phyloP scores from a whole-genome alignment of 2,113 vertebrate species.

The Callocephalon fimbriatum region DNA sequence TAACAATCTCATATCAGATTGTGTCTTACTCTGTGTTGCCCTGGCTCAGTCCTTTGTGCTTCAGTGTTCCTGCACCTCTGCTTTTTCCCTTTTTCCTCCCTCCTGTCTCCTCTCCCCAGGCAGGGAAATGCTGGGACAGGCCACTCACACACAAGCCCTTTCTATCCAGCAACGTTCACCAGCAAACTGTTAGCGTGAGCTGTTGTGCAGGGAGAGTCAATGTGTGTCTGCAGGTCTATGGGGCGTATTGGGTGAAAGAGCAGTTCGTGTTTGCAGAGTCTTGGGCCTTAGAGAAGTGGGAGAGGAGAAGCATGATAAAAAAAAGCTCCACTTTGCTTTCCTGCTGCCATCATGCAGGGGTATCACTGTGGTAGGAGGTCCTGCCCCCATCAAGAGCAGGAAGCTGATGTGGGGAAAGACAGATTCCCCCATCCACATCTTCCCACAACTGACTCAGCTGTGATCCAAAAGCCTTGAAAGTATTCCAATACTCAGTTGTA shows the following conservation, averaged over 20 bases:
- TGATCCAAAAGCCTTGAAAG: not conserved
- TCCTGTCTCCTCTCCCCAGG: not conserved
- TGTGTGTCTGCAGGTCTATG: not conserved
- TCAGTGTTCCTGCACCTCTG: not conserved
- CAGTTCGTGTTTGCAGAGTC: not conserved
- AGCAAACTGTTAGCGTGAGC: not conserved
- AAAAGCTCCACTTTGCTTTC: not conserved
- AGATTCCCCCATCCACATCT: not conserved
- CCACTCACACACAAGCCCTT: fast-evolving
- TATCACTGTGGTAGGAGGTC: not conserved
- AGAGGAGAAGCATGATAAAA: not conserved
- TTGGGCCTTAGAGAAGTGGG: not conserved
- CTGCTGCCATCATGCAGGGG: not conserved
- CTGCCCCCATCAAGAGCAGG: not conserved
- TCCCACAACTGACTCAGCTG: not conserved
- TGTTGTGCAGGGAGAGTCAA: not conserved
- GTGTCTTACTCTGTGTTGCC: not conserved
- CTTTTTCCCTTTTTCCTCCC: not conserved
- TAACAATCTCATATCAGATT: not conserved
- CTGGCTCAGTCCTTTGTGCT: not conserved
- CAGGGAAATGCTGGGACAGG: not conserved
- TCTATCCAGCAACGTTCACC: not conserved
- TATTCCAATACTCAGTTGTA: not conserved
- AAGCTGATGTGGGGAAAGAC: not conserved
- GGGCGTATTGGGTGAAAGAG: not conserved